Evolutionary conservation across 2,113 vertebrate species (phyloP).

Genomic region (Pelobates fuscus): DNA sequence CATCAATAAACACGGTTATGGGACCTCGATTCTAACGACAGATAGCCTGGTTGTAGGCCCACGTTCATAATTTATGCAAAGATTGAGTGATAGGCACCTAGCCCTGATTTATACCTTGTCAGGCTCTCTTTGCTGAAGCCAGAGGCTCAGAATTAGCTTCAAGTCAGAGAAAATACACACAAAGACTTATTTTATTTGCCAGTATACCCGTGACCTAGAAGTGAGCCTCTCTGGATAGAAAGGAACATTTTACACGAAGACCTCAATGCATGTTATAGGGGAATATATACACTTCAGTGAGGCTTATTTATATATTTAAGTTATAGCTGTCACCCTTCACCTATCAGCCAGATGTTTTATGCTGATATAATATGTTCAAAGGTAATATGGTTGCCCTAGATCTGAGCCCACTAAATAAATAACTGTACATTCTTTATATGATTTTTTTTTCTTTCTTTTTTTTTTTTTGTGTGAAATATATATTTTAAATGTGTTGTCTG

Average conservation of each 20-base stretch:
- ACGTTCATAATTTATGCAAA: constrained; percentile 45
- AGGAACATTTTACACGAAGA: constrained; percentile 28
- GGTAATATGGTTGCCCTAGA: constrained; percentile 9
- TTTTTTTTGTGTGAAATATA: constrained; percentile 3
- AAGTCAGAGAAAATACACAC: constrained; percentile 38
- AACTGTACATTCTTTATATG: neutral
- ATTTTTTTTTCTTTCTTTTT: constrained; percentile 5
- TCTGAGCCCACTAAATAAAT: constrained; percentile 1
- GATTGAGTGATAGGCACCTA: constrained; percentile 42
- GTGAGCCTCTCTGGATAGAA: constrained; percentile 20
- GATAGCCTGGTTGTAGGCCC: constrained; percentile 17
- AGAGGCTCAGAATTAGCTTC: constrained; percentile 44
- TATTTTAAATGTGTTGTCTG: constrained; percentile 3
- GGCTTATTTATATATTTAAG: constrained; percentile 6
- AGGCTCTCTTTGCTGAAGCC: constrained; percentile 36
- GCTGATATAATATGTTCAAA: constrained; percentile 3
- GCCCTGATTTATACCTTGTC: constrained; percentile 37
- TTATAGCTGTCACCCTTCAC: neutral
- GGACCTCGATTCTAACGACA: constrained; percentile 19
- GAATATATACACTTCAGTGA: neutral
- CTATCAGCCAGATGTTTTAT: constrained; percentile 26
- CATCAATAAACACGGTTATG: constrained; percentile 34
- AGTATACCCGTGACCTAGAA: constrained; percentile 38
- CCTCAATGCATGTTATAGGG: constrained; percentile 20
- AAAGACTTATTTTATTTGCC: constrained; percentile 28